Evolutionary conservation across 2,113 vertebrate genomes (phyloP).

Genomic region (Murina feae): DNA sequence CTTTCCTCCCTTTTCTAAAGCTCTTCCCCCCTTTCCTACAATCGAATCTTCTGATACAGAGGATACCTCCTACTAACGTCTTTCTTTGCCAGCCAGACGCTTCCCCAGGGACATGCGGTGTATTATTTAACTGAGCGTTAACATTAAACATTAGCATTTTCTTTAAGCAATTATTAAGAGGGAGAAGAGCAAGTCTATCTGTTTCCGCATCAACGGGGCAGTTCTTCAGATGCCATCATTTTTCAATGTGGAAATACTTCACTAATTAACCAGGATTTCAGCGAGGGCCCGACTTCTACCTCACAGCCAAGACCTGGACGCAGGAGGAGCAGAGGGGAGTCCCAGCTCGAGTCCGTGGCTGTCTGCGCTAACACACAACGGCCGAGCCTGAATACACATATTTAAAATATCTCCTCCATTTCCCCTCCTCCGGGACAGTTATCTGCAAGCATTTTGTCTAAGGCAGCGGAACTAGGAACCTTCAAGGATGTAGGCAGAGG

Average conservation of each 20-base stretch:
- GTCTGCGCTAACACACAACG: background rate
- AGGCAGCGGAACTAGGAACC: background rate
- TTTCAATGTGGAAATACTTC: background rate
- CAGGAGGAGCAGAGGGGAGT: background rate
- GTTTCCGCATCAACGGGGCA: background rate
- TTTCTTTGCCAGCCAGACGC: background rate
- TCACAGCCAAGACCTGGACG: background rate
- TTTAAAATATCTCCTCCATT: background rate
- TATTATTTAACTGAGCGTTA: constrained; percentile 33
- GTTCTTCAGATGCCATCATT: background rate
- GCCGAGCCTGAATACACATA: background rate
- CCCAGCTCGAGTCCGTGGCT: background rate
- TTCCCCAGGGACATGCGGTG: background rate
- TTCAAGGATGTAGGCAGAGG: background rate
- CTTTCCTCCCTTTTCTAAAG: background rate
- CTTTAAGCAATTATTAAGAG: constrained; percentile 10
- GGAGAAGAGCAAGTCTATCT: background rate
- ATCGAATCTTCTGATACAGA: background rate
- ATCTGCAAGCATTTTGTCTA: background rate
- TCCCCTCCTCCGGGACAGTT: background rate
- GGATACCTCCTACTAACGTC: background rate
- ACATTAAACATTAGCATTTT: constrained; percentile 35
- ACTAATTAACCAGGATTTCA: constrained; percentile 22
- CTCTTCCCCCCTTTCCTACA: background rate
- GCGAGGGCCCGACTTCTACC: background rate